Evolutionary conservation across 2,888 invertebrate species (phyloP).

Genomic region (Hirtodrosophila confusa): DNA sequence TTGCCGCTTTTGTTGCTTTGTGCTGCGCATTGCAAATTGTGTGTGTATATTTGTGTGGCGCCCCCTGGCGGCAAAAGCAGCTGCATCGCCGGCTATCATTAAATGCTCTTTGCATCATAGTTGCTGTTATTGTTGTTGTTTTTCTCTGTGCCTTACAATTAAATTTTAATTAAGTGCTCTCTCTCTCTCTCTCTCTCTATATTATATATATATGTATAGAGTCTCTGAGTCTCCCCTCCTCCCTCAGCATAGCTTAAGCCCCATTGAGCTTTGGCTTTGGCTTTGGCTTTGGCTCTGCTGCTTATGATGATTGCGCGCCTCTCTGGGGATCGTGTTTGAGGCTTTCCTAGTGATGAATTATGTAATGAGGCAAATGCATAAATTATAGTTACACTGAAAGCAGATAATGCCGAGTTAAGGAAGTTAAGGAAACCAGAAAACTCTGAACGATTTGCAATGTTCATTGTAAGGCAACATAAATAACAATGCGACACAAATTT

Average conservation of each 20-base stretch:
- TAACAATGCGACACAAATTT: conserved; percentile 49
- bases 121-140: conserved; percentile 28
- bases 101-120: conserved; percentile 66
- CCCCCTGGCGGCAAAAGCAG: conserved; percentile 27
- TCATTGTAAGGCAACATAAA: conserved; percentile 28
- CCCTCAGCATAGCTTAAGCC: conserved; percentile 5
- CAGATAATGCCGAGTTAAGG: conserved; percentile 12
- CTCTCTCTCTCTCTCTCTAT: neutral
- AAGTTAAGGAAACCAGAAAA: conserved; percentile 8
- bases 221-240: no score
- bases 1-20: conserved; percentile 69
- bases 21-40: conserved; percentile 57
- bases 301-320: conserved; percentile 39
- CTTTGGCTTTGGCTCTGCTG: conserved; percentile 56
- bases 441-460: conserved; percentile 63
- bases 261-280: conserved; percentile 48
- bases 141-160: conserved; percentile 56
- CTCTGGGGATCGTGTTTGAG: conserved; percentile 49
- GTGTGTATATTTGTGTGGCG: conserved; percentile 39
- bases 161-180: conserved; percentile 75
- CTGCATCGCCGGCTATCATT: conserved; percentile 58
- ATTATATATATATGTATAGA: no score
- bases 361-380: conserved; percentile 52
- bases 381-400: conserved; percentile 38
- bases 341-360: conserved; percentile 47